Evolutionary conservation across 2,797 vertebrate genomes (phyloP).

Genomic region (Holocentrus rufus): DNA sequence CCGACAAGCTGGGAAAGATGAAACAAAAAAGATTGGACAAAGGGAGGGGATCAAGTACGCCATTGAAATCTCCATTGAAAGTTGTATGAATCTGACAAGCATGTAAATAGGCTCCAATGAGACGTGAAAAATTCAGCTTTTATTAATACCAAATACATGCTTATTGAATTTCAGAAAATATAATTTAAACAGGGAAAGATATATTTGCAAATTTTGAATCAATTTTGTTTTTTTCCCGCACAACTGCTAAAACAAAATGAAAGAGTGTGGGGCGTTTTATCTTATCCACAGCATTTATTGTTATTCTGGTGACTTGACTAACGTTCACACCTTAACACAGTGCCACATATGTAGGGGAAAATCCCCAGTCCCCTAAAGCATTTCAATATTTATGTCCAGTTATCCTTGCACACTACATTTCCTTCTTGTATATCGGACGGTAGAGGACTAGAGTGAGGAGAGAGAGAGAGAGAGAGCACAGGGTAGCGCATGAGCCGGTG

Average conservation of each 20-base stretch:
- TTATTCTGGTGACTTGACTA: constrained; percentile 39
- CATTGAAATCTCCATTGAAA: constrained; percentile 8
- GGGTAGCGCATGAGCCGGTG: constrained; percentile 65
- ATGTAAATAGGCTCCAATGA: constrained; percentile 48
- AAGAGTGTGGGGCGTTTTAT: constrained; percentile 31
- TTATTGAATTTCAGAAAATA: constrained; percentile 28
- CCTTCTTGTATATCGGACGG: constrained; percentile 31
- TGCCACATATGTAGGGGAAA: constrained; percentile 50
- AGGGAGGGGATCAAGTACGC: constrained; percentile 37
- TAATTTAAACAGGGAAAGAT: background rate
- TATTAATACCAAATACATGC: constrained; percentile 42
- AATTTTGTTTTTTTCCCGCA: constrained; percentile 15
- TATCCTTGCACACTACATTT: constrained; percentile 62
- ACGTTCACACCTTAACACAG: constrained; percentile 49
- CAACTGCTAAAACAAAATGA: constrained; percentile 25
- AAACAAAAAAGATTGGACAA: constrained; percentile 19
- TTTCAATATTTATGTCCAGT: constrained; percentile 64
- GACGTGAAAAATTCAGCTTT: constrained; percentile 27
- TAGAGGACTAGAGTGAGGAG: constrained; percentile 22
- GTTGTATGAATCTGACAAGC: constrained; percentile 41
- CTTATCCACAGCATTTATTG: constrained; percentile 54
- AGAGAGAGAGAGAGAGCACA: constrained; percentile 59
- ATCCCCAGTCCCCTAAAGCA: constrained; percentile 40
- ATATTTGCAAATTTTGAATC: background rate
- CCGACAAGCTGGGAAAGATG: constrained; percentile 22